Conservation (phyloP, 2,113 vertebrate genomes). For the Anhinga anhinga region DNA sequence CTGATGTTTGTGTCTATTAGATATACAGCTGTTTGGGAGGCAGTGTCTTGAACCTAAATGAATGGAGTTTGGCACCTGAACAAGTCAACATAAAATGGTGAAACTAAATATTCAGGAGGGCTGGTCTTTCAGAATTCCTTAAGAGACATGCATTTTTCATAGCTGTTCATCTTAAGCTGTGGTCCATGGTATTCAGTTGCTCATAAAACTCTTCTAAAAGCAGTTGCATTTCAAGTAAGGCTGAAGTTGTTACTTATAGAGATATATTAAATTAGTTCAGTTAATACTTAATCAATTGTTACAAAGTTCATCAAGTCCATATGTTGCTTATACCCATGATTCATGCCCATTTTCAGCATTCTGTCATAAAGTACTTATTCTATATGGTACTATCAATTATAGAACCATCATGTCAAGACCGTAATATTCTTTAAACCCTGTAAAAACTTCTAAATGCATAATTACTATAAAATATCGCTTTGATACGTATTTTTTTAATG, state of each 20-base stretch:
- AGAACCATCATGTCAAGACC: background rate
- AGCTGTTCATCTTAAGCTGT: background rate
- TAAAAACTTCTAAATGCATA: background rate
- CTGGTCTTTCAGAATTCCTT: background rate
- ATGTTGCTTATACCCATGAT: background rate
- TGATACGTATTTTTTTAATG: background rate
- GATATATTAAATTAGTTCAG: background rate
- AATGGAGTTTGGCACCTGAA: background rate
- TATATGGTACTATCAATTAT: background rate
- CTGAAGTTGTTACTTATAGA: background rate
- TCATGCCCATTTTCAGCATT: background rate
- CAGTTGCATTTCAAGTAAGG: background rate
- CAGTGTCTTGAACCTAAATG: background rate
- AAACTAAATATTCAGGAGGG: background rate
- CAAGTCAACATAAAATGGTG: background rate
- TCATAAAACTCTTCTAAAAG: background rate
- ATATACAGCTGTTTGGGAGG: background rate
- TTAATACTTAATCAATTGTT: background rate
- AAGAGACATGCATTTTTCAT: background rate
- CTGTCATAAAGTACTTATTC: background rate
- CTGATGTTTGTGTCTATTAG: background rate
- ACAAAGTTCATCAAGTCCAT: background rate
- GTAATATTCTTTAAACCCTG: background rate
- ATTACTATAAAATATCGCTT: background rate
- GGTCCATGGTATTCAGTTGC: background rate